Evolutionary conservation across 1,140 invertebrate species (phyloP).

Genomic region (Limonius californicus): DNA sequence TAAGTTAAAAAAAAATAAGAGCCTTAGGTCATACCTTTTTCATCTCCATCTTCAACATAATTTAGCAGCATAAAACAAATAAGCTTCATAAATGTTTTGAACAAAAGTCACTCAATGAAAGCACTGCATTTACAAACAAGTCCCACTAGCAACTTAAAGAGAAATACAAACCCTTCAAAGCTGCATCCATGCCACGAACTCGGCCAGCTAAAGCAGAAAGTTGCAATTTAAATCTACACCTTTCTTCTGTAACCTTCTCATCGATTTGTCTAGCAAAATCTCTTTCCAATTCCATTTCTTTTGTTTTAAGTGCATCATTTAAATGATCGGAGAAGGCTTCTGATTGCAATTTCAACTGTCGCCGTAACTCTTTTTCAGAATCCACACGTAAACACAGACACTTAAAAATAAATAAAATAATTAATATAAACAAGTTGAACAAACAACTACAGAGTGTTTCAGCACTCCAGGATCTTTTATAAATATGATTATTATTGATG

Average conservation of each 20-base stretch:
- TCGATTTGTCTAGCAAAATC: constrained; percentile 61
- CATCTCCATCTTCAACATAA: not conserved
- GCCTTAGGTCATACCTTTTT: not conserved
- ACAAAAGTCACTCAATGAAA: too few relatives aligned
- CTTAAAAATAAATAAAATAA: too few relatives aligned
- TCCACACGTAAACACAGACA: constrained; percentile 59
- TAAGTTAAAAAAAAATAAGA: not conserved
- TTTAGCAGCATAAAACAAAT: constrained; percentile 25
- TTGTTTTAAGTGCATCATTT: constrained; percentile 65
- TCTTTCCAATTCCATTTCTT: constrained; percentile 66
- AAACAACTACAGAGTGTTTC: too few relatives aligned
- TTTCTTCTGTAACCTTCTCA: constrained; percentile 67
- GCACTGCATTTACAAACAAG: not conserved
- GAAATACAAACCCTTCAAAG: constrained; percentile 70
- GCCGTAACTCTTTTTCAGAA: constrained; percentile 69
- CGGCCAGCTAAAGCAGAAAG: constrained; percentile 77
- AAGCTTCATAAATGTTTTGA: constrained; percentile 5
- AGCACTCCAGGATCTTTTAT: too few relatives aligned
- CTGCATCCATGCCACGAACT: constrained; percentile 82
- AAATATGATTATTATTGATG: too few relatives aligned
- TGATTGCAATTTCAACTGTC: constrained; percentile 73
- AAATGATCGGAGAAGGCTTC: constrained; percentile 82
- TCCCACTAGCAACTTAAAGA: not conserved
- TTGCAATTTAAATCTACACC: constrained; percentile 69
- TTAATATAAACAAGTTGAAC: too few relatives aligned